phyloP scores from a whole-genome alignment of 1,140 invertebrate species.

The Steinernema feltiae region DNA sequence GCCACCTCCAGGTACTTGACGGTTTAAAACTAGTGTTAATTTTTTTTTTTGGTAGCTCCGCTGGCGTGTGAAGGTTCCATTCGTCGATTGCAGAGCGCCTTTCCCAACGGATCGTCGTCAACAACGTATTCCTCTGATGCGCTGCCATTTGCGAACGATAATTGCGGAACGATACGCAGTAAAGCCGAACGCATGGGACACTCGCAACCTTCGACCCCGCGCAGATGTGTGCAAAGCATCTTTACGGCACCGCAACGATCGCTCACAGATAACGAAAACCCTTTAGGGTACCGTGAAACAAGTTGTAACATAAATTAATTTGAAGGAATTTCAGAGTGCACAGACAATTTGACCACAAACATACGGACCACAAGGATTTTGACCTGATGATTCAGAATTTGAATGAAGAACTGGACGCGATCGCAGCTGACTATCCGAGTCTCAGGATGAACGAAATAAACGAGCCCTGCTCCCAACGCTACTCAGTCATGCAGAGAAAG shows the following conservation, averaged over 20 bases:
- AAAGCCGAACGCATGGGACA: not conserved
- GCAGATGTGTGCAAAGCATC: constrained; percentile 11
- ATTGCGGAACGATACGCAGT: constrained; percentile 79
- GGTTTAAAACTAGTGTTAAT: not conserved
- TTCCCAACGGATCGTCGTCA: constrained; percentile 63
- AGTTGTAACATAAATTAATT: not conserved
- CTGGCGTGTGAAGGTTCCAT: constrained; percentile 26
- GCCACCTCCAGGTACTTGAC: constrained; percentile 31
- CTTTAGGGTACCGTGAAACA: not conserved
- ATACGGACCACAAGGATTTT: not conserved
- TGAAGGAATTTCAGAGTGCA: constrained; percentile 14
- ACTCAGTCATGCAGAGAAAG: not conserved
- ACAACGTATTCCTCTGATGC: constrained; percentile 82
- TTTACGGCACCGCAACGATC: not conserved
- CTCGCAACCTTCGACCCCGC: constrained; percentile 59
- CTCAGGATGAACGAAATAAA: not conserved
- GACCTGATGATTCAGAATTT: not conserved
- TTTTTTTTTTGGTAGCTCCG: constrained; percentile 29
- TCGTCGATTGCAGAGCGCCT: constrained; percentile 60
- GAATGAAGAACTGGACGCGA: not conserved
- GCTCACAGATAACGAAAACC: constrained; percentile 10
- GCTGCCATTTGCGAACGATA: constrained; percentile 95
- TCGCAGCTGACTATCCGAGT: not conserved
- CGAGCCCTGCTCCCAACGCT: not conserved
- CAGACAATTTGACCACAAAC: not conserved